Evolutionary conservation across 2,888 invertebrate genomes (phyloP), one percentile per base, ranked within the genome.

Genomic region (Stenodema calcarata): DNA sequence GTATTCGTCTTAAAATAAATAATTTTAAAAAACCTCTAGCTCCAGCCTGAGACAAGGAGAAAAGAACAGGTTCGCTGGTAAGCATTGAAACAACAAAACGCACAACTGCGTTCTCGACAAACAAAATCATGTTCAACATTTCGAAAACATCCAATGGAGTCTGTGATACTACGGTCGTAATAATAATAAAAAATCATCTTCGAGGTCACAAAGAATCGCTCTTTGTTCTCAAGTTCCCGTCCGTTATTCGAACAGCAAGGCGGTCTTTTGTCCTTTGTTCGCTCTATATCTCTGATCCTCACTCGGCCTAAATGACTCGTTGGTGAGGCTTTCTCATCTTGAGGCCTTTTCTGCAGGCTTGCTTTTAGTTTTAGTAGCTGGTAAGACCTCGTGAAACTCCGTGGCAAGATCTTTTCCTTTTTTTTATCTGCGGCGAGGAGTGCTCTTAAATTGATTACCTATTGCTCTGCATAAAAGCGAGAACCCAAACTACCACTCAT

Each of bases 241-340:
- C 80, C 80, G 80, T 50, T 80, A 80, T 80, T 50, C 80, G 80
- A 80, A 80, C 80, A 50, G 47, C 47, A 47, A 47, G 47, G 47
- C 47, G 80, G 80, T 50, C 73, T 80, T 79, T 80, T 80, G 80
- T 80, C 80, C 80, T 80, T 80, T 80, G 80, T 80, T 80, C 80
- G 80, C 80, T 80, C 50, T 80, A 80, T 80, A 80, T 80, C 80
- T 80, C 80, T 54, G 80, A 80, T 80, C 80, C 50, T 80, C 54
- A 28, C 80, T 80, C 80, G 50, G 44, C 50, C 50, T 80, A 80
- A 80, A 80, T 80, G 80, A 80, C 80, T 80, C 80, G 80, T 50
- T 47, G 80, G 80, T 47, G 27, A 79, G 80, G 80, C 80, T 80
- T 80, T 80, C 80, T 80, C 80, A 80, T 80, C 80, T 73, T 16